Evolutionary conservation across 1,140 invertebrate genomes (phyloP).

Genomic region (Drosophila sp.): DNA sequence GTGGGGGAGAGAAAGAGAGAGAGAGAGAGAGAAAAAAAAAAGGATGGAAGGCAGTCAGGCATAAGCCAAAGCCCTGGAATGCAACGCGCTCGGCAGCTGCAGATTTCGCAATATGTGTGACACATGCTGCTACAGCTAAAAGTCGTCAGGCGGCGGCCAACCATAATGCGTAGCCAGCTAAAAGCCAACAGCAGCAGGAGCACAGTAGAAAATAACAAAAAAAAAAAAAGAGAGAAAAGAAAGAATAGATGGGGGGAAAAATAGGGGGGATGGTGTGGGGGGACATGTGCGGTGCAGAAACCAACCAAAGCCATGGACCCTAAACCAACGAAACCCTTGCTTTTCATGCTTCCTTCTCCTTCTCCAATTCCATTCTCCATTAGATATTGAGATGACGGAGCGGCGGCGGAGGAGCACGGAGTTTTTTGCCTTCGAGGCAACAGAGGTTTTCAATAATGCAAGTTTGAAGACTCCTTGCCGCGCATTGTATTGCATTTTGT

Average conservation of each 20-base stretch:
- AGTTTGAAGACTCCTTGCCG: conserved; percentile 57
- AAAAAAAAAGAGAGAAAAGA: background rate
- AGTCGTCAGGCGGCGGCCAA: conserved; percentile 24
- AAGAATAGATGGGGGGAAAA: conserved; percentile 27
- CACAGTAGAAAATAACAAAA: background rate
- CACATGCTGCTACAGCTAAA: conserved; percentile 46
- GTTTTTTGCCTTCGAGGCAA: conserved; percentile 19
- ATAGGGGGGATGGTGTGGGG: conserved; percentile 40
- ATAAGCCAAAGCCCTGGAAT: conserved; percentile 74
- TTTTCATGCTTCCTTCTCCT: background rate
- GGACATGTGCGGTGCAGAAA: conserved; percentile 5
- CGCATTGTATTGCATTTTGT: conserved; percentile 78
- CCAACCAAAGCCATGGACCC: conserved; percentile 48
- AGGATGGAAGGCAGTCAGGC: conserved; percentile 24
- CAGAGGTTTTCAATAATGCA: conserved; percentile 76
- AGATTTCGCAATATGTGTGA: conserved; percentile 76
- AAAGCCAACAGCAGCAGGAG: conserved; percentile 39
- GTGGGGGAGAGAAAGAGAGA: conserved; percentile 7
- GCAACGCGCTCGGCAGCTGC: conserved; percentile 53
- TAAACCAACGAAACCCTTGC: conserved; percentile 29
- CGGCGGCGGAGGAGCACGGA: background rate
- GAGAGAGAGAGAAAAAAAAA: conserved; percentile 7
- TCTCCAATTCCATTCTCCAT: background rate
- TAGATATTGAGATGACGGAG: conserved; percentile 10
- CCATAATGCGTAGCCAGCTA: conserved; percentile 56